A percentile compares a stretch with the other conserved stretches of the same genome.
Conservation (phyloP, 2,113 vertebrate genomes). For the Salminus brasiliensis region DNA sequence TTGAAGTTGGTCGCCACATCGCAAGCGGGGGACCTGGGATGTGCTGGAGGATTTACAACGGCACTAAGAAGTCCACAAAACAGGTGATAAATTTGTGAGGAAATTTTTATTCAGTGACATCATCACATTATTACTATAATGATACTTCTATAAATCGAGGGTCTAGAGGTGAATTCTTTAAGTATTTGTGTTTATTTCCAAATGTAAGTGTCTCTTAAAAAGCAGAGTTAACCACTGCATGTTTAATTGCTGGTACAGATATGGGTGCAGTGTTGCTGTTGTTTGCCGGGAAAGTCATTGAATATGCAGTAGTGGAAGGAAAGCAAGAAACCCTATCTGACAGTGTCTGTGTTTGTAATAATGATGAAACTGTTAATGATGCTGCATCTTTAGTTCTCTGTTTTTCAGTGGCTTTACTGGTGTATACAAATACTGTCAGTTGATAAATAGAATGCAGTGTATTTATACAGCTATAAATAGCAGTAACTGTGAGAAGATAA, state of each 20-base stretch:
- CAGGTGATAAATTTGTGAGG: constrained; percentile 77
- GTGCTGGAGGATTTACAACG: constrained; percentile 97
- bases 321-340: not conserved
- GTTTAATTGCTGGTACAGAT: not conserved
- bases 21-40: constrained; percentile 93
- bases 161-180: too few species aligned
- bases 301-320: not conserved
- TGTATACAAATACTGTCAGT: too few species aligned
- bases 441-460: too few species aligned
- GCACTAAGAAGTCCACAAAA: constrained; percentile 98
- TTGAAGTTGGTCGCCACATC: constrained; percentile 94
- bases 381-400: not conserved
- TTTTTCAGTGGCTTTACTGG: too few species aligned
- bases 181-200: too few species aligned
- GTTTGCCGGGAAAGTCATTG: not conserved
- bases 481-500: too few species aligned
- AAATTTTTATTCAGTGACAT: not conserved
- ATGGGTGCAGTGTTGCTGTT: not conserved
- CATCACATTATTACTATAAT: too few species aligned
- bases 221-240: not conserved
- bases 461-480: too few species aligned
- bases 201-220: too few species aligned
- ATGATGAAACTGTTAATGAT: not conserved
- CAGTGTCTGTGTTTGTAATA: not conserved
- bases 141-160: too few species aligned